phyloP scores from a whole-genome alignment of 2,113 vertebrate species.

The Carassius auratus region DNA sequence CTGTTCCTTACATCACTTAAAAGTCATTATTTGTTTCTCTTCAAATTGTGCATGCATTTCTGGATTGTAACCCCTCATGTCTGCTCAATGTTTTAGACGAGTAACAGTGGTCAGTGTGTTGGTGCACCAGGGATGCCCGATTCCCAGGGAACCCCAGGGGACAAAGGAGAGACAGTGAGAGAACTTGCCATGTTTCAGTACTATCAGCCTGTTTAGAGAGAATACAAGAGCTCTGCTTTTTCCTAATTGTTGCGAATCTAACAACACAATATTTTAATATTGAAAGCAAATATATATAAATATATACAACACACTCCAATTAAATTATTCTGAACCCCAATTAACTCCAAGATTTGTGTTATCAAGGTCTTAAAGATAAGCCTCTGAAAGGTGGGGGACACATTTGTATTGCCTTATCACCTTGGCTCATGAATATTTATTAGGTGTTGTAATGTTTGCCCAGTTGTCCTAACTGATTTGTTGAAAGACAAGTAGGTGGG shows the following conservation, averaged over 20 bases:
- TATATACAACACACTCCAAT: not conserved
- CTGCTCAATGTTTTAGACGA: conserved; percentile 22
- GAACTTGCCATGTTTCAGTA: not conserved
- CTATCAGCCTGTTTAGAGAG: not conserved
- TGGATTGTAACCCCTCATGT: conserved; percentile 3
- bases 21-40: not conserved
- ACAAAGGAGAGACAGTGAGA: conserved; percentile 82
- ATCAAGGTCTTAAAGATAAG: not conserved
- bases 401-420: not conserved
- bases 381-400: not conserved
- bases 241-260: not conserved
- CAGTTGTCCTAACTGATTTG: not conserved
- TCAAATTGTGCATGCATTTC: not conserved
- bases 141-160: conserved; percentile 75
- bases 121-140: conserved; percentile 73
- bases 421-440: not conserved
- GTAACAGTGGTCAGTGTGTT: conserved; percentile 62
- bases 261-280: not conserved
- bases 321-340: not conserved
- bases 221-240: not conserved
- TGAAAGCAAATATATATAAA: too few species aligned
- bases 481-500: not conserved
- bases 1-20: too few species aligned
- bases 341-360: not conserved
- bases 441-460: not conserved